Evolutionary conservation across 2,113 vertebrate species (phyloP).

Genomic region (Egretta garzetta): DNA sequence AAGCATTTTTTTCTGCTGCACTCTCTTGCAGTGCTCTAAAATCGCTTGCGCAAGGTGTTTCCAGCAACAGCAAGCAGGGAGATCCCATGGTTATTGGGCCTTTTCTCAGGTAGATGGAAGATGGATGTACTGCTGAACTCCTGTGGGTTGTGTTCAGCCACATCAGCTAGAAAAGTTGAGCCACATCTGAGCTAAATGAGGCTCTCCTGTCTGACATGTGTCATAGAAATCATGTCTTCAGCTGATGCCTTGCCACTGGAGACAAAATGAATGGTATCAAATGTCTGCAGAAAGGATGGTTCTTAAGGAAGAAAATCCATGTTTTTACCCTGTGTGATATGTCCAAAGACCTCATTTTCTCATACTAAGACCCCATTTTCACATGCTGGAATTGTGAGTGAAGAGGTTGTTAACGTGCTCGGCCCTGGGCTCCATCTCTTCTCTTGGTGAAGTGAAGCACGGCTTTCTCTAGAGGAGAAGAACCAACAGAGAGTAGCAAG

Average conservation of each 20-base stretch:
- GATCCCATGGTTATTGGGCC: neutral
- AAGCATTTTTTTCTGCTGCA: neutral
- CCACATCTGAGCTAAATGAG: neutral
- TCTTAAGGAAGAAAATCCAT: neutral
- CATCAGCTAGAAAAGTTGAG: neutral
- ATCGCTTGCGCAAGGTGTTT: neutral
- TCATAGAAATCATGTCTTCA: neutral
- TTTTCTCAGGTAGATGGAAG: neutral
- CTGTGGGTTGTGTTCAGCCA: neutral
- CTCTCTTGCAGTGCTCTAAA: neutral
- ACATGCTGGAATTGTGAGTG: neutral
- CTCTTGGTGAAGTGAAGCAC: neutral
- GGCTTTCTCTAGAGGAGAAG: neutral
- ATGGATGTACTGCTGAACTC: neutral
- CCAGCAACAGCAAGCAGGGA: neutral
- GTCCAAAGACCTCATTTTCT: neutral
- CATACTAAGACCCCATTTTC: neutral
- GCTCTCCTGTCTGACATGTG: neutral
- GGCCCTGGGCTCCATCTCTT: rapidly evolving
- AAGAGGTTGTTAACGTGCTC: neutral
- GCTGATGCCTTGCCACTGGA: neutral
- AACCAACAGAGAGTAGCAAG: neutral
- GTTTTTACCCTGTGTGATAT: neutral
- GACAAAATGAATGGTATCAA: neutral
- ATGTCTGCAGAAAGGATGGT: neutral